Evolutionary conservation across 2,113 vertebrate species (phyloP), one percentile per base, ranked within the genome.

Genomic region (Oxyruncus cristatus): DNA sequence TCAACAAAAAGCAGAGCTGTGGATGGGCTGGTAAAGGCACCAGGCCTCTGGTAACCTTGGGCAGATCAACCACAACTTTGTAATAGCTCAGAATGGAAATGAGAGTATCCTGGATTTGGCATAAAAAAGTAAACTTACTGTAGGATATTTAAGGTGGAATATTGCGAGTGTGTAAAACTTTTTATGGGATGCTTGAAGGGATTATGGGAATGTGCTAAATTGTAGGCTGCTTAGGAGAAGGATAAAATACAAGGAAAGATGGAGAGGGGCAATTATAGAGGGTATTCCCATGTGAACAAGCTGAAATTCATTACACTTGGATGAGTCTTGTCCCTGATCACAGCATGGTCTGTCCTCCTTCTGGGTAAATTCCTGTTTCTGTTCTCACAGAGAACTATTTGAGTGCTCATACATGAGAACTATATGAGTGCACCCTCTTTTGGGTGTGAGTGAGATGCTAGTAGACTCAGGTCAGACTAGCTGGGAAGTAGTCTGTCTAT

Each of bases 81-180:
- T n/a, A 39, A 71, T 8, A 28, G 8, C 4, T 56, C 33, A 52
- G 44, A 78, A 74, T 27, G 26, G 23, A 85, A 91, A 78, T 26
- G 3, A 5, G 14, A 35, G 1, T 28, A 28, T 74, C 27, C n/a
- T 35, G 27, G 20, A 24, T 85, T 24, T 47, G 30, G 11, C 5
- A 4, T 55, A 50, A 78, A 62, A 62, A 12, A 52, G 13, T n/a
- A 88, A 79, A 74, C 4, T 70, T 74, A 13, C 18, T n/a, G 15
- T 9, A 39, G 12, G 11, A 12, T 24, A 66, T 71, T 62, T 30
- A 37, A 75, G 16, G 5, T 12, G 14, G 2, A 50, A 73, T 18
- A 59, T 0, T 44, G 11, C 1, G 0, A 52, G 10, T 47, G 10
- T 12, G 3, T 35, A 79, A 73, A 78, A 20, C 1, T 18, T 67